Base-by-base conservation (phyloP, 2,113 vertebrate species). In the Meleagris gallopavo region DNA sequence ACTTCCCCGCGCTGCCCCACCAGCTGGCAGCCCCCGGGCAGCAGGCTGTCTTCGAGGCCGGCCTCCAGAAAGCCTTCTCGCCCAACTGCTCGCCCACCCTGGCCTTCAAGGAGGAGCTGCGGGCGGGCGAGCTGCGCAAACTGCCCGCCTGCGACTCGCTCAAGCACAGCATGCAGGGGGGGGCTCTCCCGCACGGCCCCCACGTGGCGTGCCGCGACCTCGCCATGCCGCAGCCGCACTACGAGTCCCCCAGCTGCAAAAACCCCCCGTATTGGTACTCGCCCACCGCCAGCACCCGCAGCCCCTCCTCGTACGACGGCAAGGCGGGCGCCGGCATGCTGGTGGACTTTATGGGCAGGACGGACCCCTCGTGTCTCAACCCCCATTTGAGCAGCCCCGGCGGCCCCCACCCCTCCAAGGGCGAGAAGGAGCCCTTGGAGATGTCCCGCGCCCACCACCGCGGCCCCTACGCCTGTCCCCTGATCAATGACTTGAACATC, bases 181-280 rank as follows among this genome's bases (percentile, higher is more conserved):
- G 96, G 12, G 77, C 96, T 72, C 93, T 98, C 87, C 82, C 97
- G 3, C 98, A 98, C 2, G 94, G 97, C 45, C 88, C 97, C 2
- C 98, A 98, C 94, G 95, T 98, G 88, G 88, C 97, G 75, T 99
- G 98, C 98, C 99, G 98, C 72, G 98, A 99, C 93, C 98, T 99
- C 94, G 96, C 98, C 6, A 96, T 98, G 94, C 98, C 98, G 46
- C 99, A 99, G 92, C 97, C 98, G 16, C 99, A 99, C 98, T 99
- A 99, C 21, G 99, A 99, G 95, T 99, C 99, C 79, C 99, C 99
- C 94, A 99, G 98, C 81, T 99, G 99, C 98, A 99, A 99, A 97
- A 98, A 98, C 88, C 98, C 99, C 52, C 98, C 98, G 16, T 99
- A 99, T 74, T 99, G 99, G 99, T 99, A 99, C 76, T 99, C 98